A percentile compares a stretch with the other conserved stretches of the same genome.
Evolutionary conservation across 2,888 invertebrate species (phyloP).

Genomic region (Sepioteuthis lessoniana): DNA sequence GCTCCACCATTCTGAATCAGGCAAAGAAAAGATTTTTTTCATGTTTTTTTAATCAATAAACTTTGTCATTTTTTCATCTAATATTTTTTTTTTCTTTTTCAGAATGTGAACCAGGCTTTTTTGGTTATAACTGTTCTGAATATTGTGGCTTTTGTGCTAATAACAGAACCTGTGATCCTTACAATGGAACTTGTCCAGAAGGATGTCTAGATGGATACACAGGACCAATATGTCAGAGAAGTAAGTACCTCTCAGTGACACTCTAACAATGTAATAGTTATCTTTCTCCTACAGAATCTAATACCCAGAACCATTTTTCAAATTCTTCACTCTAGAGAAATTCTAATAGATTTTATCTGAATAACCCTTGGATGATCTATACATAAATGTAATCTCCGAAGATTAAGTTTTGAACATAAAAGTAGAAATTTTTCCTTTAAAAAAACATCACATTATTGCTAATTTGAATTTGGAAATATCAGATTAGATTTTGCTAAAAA

Average conservation of each 20-base stretch:
- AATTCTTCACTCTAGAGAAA: too few species aligned
- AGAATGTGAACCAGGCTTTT: conserved; percentile 57
- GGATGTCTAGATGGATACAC: conserved; percentile 42
- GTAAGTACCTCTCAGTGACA: not conserved
- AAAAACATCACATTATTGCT: too few species aligned
- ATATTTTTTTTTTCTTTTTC: not conserved
- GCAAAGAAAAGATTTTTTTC: not conserved
- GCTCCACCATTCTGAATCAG: not conserved
- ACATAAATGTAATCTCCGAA: too few species aligned
- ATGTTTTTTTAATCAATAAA: not conserved
- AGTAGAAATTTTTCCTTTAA: too few species aligned
- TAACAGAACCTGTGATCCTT: conserved; percentile 40
- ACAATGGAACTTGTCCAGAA: conserved; percentile 23
- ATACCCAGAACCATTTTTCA: too few species aligned
- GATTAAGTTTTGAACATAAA: too few species aligned
- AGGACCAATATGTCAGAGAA: not conserved
- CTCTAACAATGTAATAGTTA: too few species aligned
- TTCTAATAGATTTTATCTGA: too few species aligned
- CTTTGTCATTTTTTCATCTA: not conserved
- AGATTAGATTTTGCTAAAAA: too few species aligned
- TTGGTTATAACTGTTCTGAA: conserved; percentile 57
- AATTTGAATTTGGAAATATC: too few species aligned
- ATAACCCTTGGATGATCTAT: too few species aligned
- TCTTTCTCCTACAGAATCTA: too few species aligned
- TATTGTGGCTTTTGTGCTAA: conserved; percentile 57